A percentile compares a stretch with the other conserved stretches of the same genome.
These are phyloP conservation scores for Kradibia gibbosae DNA, from an alignment of 1,140 invertebrate species.

Conservation along the genomic window DNA sequence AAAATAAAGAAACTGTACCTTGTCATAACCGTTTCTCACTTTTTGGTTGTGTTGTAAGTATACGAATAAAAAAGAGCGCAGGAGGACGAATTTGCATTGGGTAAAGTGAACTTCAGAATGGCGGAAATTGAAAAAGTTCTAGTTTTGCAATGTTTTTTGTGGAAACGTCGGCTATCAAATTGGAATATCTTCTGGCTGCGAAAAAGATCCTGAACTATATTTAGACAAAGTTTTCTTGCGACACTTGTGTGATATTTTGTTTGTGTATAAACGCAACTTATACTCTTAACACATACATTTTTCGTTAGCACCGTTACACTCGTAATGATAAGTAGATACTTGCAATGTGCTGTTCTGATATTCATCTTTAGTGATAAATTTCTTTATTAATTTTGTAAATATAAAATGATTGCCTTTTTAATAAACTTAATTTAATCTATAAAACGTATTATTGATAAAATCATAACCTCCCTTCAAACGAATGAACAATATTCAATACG, in stretches of 20 bases:
- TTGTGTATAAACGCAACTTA: not conserved
- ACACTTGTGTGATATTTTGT: constrained; percentile 22
- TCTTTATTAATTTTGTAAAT: not conserved
- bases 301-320: not conserved
- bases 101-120: constrained; percentile 27
- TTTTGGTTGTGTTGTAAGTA: not conserved
- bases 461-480: too few species aligned
- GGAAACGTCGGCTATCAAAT: constrained; percentile 30
- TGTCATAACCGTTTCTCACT: constrained; percentile 12
- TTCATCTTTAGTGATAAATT: not conserved
- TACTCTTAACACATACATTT: not conserved
- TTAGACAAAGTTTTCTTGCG: not conserved
- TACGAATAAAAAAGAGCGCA: not conserved
- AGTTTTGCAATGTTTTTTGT: constrained; percentile 24
- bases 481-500: too few species aligned
- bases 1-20: not conserved
- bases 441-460: too few species aligned
- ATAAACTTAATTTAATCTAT: too few species aligned
- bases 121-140: constrained; percentile 46
- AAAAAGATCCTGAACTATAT: not conserved
- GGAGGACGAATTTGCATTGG: constrained; percentile 21
- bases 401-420: not conserved
- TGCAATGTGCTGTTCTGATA: not conserved
- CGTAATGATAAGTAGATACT: not conserved
- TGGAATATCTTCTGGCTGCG: constrained; percentile 30